phyloP scores from a whole-genome alignment of 2,888 invertebrate species.

The Euplexia lucipara region DNA sequence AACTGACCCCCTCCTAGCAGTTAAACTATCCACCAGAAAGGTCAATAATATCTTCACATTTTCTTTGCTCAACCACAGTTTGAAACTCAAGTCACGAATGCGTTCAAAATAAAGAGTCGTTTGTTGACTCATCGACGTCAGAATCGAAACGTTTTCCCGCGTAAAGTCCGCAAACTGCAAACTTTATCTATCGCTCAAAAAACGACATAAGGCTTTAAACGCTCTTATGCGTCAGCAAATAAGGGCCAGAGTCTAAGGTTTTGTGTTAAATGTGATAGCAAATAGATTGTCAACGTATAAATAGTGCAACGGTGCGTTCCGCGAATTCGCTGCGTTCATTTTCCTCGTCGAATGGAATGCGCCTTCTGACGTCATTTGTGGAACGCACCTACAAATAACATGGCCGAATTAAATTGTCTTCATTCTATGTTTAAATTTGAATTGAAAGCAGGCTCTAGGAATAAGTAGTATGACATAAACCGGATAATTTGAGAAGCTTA shows the following conservation, averaged over 20 bases:
- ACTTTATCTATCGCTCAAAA: constrained; percentile 40
- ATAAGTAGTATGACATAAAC: constrained; percentile 45
- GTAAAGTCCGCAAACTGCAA: constrained; percentile 71
- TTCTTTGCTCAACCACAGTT: constrained; percentile 39
- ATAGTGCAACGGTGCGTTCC: constrained; percentile 86
- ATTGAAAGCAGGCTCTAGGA: constrained; percentile 48
- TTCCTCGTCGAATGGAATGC: constrained; percentile 88
- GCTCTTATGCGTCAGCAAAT: constrained; percentile 53
- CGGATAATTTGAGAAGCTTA: constrained; percentile 31
- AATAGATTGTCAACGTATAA: constrained; percentile 76
- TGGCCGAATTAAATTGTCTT: constrained; percentile 62
- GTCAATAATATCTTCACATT: constrained; percentile 51
- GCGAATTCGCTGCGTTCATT: constrained; percentile 84
- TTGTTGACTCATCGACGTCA: constrained; percentile 80
- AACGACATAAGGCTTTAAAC: constrained; percentile 25
- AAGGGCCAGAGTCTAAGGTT: constrained; percentile 59
- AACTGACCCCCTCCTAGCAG: constrained; percentile 34
- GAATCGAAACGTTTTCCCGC: constrained; percentile 83
- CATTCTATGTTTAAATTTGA: constrained; percentile 62
- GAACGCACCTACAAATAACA: constrained; percentile 72
- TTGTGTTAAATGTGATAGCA: constrained; percentile 39
- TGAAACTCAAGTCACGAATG: constrained; percentile 76
- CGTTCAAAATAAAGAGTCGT: constrained; percentile 77
- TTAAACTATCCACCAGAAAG: constrained; percentile 48
- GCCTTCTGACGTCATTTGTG: constrained; percentile 82